A percentile compares a stretch with the other conserved stretches of the same genome.
Conservation (phyloP, 37 sponge, comb jelly and placozoan genomes). For the Haliclona indistincta region DNA sequence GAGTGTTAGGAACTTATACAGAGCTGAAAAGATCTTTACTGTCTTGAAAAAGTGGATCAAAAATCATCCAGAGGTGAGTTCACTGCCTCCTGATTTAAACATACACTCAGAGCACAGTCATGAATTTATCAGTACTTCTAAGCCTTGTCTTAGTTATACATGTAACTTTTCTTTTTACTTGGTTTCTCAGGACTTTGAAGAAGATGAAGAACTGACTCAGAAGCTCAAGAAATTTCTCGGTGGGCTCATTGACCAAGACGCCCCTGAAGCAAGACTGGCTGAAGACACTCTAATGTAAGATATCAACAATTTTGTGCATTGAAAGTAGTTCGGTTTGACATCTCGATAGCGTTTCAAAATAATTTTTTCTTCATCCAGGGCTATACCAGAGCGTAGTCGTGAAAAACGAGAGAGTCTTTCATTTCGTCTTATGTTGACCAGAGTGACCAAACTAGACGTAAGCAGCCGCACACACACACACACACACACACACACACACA, state of each 20-base stretch:
- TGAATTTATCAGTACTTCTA: not conserved
- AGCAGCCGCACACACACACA: not conserved
- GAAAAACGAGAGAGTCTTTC: no score
- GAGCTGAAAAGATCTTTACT: slow-evolving; percentile 51
- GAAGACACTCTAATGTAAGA: slow-evolving; percentile 4
- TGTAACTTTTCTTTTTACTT: not conserved
- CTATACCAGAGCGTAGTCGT: no score
- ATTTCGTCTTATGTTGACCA: slow-evolving; percentile 25
- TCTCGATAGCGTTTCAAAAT: not conserved
- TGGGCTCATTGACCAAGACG: not conserved
- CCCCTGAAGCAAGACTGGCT: not conserved
- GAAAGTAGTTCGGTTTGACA: not conserved
- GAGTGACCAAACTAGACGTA: slow-evolving; percentile 33
- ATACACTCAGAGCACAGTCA: no score
- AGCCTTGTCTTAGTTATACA: not conserved
- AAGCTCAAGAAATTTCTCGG: slow-evolving; percentile 24
- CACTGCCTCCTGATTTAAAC: not conserved
- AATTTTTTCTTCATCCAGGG: no score
- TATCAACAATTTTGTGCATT: not conserved
- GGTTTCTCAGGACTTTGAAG: slow-evolving; percentile 35
- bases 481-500: no score
- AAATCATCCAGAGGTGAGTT: slow-evolving; percentile 49
- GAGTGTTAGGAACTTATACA: not conserved
- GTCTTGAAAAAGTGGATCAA: slow-evolving; percentile 50
- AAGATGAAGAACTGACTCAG: slow-evolving; percentile 20